These are phyloP conservation scores for Drosophila trichaetosa DNA, from an alignment of 2,888 invertebrate genomes.

Conservation along the genomic window DNA sequence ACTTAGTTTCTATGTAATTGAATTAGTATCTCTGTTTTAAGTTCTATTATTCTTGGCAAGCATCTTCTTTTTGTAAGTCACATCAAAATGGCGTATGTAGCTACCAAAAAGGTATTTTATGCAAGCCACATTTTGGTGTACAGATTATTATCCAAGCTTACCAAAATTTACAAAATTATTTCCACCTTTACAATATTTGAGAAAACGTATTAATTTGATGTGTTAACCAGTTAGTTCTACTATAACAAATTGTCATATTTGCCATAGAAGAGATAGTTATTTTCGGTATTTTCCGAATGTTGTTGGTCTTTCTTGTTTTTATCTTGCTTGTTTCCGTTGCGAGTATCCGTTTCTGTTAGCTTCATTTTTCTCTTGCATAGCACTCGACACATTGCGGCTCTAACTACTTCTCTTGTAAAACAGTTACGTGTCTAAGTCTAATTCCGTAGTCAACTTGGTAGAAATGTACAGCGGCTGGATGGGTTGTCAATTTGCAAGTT, in stretches of 20 bases:
- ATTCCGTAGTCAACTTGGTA: constrained; percentile 38
- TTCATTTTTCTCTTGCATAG: constrained; percentile 47
- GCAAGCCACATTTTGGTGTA: neutral
- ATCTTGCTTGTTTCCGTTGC: constrained; percentile 30
- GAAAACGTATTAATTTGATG: neutral
- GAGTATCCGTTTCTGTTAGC: constrained; percentile 19
- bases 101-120: neutral
- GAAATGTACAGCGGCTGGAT: constrained; percentile 32
- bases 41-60: neutral
- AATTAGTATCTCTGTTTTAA: constrained; percentile 1
- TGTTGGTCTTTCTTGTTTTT: constrained; percentile 13
- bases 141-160: neutral
- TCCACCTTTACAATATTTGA: neutral
- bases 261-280: neutral
- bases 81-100: neutral
- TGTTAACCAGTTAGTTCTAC: neutral
- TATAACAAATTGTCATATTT: neutral
- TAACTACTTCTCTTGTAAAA: constrained; percentile 46
- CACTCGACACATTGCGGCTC: constrained; percentile 52
- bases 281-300: constrained; percentile 14
- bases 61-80: neutral
- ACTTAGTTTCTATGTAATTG: neutral
- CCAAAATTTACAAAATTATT: neutral
- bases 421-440: constrained; percentile 44
- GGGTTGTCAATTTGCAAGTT: constrained; percentile 23